Base-by-base conservation (phyloP, 2,888 invertebrate genomes). In the Kryphioiulus occultus region DNA sequence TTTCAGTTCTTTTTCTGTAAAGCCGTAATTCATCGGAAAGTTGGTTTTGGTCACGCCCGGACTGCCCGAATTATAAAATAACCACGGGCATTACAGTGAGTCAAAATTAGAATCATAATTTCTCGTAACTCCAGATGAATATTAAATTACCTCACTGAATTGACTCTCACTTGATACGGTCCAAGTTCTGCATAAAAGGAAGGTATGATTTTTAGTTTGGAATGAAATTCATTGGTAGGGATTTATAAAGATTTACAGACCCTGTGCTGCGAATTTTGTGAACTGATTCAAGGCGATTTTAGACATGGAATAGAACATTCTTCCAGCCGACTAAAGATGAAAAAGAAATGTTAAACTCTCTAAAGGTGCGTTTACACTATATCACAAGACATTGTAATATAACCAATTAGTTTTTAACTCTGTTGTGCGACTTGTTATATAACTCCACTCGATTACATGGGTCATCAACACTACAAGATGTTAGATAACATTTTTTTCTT, bases 271-370 rank as follows among this genome's bases (percentile, higher is more conserved):
- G 32, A 86, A 86, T 88, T 44, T 86, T 22, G 88, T 88, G 32
- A 88, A 88, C 1, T 78, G 68, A 32, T 86, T 22, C 26, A 88
- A n/a, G n/a, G 44, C 35, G 0, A 68, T 86, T 68, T 88, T 88
- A 15, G 86, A 86, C 88, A 88, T 88, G 17, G 39, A 78, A 88
- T 88, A 88, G n/a, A 42, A 53, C 17, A 88, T 22, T 10, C 88
- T 59, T 44, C 86, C 86, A 19, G 7, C 1, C 10, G 17, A 26
- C 83, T 83, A 0, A 32, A 82, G 12, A n/a, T 86, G 32, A 35
- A 17, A 39, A 59, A 59, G 19, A 59, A 59, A 7, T n/a, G n/a
- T n/a, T n/a, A n/a, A n/a, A n/a, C n/a, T n/a, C n/a, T n/a, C n/a
- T n/a, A n/a, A n/a, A n/a, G n/a, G n/a, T n/a, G n/a, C n/a, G n/a